phyloP scores from a whole-genome alignment of 2,113 vertebrate species.

The Girardinichthys multiradiatus region DNA sequence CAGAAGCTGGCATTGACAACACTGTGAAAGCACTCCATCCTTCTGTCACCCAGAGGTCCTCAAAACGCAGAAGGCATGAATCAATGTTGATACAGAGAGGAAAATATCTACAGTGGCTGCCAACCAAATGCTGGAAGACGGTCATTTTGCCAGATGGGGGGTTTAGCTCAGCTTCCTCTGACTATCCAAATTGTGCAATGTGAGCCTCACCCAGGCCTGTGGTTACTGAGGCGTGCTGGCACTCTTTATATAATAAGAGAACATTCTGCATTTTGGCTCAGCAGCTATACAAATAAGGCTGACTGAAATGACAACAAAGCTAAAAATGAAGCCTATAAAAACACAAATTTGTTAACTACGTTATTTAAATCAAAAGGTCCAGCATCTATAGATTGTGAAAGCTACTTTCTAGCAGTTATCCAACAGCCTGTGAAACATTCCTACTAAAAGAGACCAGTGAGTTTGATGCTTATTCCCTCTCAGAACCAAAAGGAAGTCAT shows the following conservation, averaged over 20 bases:
- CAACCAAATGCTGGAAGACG: not conserved
- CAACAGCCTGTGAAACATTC: constrained; percentile 53
- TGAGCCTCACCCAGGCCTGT: constrained; percentile 5
- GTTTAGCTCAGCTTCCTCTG: not conserved
- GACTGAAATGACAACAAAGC: not conserved
- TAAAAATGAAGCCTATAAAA: not conserved
- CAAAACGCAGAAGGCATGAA: constrained; percentile 54
- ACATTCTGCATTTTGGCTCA: constrained; percentile 1
- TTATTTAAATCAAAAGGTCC: not conserved
- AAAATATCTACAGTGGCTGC: not conserved
- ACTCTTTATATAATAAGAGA: constrained; percentile 22
- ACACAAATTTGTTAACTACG: not conserved
- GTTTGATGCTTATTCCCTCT: not conserved
- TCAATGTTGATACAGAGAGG: constrained; percentile 48
- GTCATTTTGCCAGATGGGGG: not conserved
- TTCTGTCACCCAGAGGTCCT: constrained; percentile 12
- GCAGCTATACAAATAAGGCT: not conserved
- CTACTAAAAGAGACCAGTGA: not conserved
- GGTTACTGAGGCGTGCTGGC: constrained; percentile 16
- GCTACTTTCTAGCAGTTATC: constrained; percentile 21
- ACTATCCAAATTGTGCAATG: constrained; percentile 25
- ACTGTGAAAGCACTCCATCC: constrained; percentile 46
- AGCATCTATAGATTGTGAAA: not conserved
- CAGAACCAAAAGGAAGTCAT: not conserved
- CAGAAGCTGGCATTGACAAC: constrained; percentile 29